Conservation (phyloP, 2,113 vertebrate genomes). For the Tapirus terrestris region DNA sequence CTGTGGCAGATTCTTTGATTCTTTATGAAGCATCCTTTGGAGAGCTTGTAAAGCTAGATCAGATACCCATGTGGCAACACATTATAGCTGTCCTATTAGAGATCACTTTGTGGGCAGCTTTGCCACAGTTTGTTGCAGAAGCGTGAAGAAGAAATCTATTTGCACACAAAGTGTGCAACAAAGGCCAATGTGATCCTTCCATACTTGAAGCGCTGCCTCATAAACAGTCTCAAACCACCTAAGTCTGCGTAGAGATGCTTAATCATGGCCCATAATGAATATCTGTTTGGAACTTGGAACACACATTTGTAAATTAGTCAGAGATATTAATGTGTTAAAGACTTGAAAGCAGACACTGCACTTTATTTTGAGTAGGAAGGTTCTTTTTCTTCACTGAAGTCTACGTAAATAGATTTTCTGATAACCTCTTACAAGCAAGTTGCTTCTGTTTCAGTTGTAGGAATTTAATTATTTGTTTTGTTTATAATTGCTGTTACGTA, state of each 20-base stretch:
- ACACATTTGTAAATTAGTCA: neutral
- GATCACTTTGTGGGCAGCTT: conserved; percentile 48
- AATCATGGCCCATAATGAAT: neutral
- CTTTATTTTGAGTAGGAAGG: neutral
- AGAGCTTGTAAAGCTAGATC: conserved; percentile 8
- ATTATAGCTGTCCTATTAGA: conserved; percentile 55
- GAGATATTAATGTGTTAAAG: neutral
- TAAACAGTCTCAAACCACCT: conserved; percentile 50
- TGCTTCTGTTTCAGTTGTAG: neutral
- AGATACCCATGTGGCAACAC: conserved; percentile 14
- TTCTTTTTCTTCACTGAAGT: neutral
- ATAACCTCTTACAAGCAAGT: neutral
- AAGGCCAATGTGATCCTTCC: neutral
- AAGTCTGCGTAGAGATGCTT: neutral
- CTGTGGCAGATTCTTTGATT: conserved; percentile 26
- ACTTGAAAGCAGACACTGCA: neutral
- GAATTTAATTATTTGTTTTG: conserved; percentile 45
- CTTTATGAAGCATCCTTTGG: neutral
- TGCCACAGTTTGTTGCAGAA: conserved; percentile 45
- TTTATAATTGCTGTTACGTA: conserved; percentile 19
- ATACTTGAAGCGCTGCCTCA: neutral
- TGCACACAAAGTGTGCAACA: conserved; percentile 51
- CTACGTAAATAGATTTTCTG: neutral
- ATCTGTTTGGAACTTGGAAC: neutral
- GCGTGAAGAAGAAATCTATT: conserved; percentile 42